Base-by-base conservation (phyloP, 1,140 invertebrate species). In the Drosophila jambulina region DNA sequence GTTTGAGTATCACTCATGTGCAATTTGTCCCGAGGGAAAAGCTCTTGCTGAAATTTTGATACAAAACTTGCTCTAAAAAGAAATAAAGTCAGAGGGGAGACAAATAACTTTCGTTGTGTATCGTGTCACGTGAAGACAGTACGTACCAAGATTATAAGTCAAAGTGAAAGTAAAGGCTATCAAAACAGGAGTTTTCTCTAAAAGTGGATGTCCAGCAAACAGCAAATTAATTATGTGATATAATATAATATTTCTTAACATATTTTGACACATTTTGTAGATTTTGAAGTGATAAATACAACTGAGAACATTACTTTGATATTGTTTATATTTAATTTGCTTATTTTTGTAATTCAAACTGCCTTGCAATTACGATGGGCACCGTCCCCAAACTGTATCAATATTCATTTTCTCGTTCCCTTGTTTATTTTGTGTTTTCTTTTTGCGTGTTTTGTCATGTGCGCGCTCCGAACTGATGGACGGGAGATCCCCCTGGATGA, bases 11-110 rank as follows among this genome's bases (percentile, higher is more conserved):
- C 45, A 61, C 34, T 74, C 19, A 48, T 58, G 51, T 56, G 56
- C 60, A 76, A 65, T 76, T 61, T 77, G 72, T 72, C 65, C 78
- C 59, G 51, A 58, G 53, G 58, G 56, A 45, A 36, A 27, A 75
- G 40, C 23, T 29, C 38, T 46, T 57, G 23, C 54, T 54, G 42
- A 54, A 43, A 65, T 79, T 63, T 70, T 34, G 54, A 58, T 32
- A 59, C 29, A 56, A 64, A 76, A 53, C 23, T 45, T 43, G 38
- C 38, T 65, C 40, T 65, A 65, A 29, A 67, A 67, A 67, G 21
- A 67, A 36, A 45, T 45, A 64, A 46, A 36, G 40, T 46, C 43
- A 38, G 25, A 19, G 34, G 34, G 59, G 29, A 36, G 40, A 21
- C 23, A 74, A 60, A 72, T 27, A 60, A 53, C 23, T 42, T 71